Base-by-base conservation (phyloP, 1,140 invertebrate genomes). In the Cherax quadricarinatus region DNA sequence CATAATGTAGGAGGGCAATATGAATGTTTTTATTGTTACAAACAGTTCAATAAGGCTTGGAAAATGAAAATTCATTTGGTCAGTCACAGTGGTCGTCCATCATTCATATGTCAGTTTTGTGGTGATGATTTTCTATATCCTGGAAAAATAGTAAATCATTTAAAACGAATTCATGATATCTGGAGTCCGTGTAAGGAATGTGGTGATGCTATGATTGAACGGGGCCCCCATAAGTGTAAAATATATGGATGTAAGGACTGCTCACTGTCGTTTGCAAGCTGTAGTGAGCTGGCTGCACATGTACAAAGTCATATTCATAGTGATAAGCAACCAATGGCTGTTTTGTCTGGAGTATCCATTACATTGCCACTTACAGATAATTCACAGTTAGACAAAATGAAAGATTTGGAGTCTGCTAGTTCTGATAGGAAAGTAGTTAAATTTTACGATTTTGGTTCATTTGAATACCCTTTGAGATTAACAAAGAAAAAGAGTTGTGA, bases 1-100 rank as follows among this genome's bases (percentile, higher is more conserved):
- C 90, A 91, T 60, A 87, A 91, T 21, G 84, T 81, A 24, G 90
- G 84, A 16, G 90, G 89, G 9, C 75, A 86, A 41, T 91, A 81
- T 81, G 66, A 91, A 70, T 91, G 90, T n/a, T 81, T 86, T 70
- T 91, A 91, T 57, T 91, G 90, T 81, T 24, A 79, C 1, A 91
- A 86, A 84, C 84, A 85, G 30, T 91, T 91, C 41, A 91, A 91
- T 82, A 91, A 91, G 51, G 84, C 84, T 4, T 91, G 90, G 90
- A 91, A 91, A 81, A 73, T 91, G 84, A 91, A 91, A 53, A 91
- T 91, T 80, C 90, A 91, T 48, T 30, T 91, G 78, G 83, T 91
- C 12, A 91, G 82, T 60, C 90, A 91, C 51, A 91, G 75, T 70
- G 90, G 90, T 16, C 49, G 81, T 21, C 75, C 90, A 53, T 78